Percentiles rank a stretch among this genome's conserved stretches.
Conservation (phyloP, 2,113 vertebrate genomes). For the Ploceus nigricollis region DNA sequence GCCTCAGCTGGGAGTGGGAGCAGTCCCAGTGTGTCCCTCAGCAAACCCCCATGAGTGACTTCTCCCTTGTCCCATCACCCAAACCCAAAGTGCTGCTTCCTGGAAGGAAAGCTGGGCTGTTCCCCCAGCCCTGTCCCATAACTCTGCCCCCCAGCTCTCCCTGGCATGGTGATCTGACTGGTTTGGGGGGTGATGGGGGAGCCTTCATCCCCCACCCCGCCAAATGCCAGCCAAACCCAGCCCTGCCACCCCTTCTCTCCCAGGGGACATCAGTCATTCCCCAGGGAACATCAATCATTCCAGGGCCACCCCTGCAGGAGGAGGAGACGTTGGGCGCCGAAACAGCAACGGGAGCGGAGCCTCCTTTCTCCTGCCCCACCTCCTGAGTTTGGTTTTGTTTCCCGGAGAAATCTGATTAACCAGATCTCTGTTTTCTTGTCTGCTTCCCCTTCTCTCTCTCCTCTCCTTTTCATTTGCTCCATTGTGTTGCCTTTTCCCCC, state of each 20-base stretch:
- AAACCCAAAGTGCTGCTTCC: not conserved
- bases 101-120: slow-evolving; percentile 43
- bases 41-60: accelerated
- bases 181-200: not conserved
- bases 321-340: not conserved
- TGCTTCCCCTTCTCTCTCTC: slow-evolving; percentile 57
- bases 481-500: not conserved
- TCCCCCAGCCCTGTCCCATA: not conserved
- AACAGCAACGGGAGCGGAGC: slow-evolving; percentile 37
- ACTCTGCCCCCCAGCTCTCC: slow-evolving; percentile 38
- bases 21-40: not conserved
- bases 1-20: not conserved
- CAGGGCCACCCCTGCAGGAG: not conserved
- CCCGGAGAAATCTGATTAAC: slow-evolving; percentile 83
- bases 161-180: not conserved
- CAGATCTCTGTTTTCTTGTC: slow-evolving; percentile 83
- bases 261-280: not conserved
- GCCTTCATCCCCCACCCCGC: not conserved
- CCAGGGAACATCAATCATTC: slow-evolving; percentile 54
- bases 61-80: not conserved
- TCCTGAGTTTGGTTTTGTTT: not conserved
- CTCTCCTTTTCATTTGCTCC: slow-evolving; percentile 45
- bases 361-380: not conserved
- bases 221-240: not conserved
- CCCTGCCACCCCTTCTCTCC: not conserved